Base-by-base conservation (phyloP, 2,888 invertebrate genomes). In the Rhogogaster chlorosoma region DNA sequence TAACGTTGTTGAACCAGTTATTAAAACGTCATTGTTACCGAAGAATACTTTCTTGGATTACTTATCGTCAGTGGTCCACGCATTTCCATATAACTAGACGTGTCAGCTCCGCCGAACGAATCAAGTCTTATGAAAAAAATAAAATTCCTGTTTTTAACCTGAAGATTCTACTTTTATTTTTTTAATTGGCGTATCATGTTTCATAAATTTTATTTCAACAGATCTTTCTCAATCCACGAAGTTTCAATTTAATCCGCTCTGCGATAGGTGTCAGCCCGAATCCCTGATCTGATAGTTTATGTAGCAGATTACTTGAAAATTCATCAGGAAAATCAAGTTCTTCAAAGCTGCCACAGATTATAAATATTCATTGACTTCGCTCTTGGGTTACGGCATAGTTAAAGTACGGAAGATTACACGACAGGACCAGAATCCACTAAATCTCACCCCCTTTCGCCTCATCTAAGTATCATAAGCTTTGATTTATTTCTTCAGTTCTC, bases 11-110 rank as follows among this genome's bases (percentile, higher is more conserved):
- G 91, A 93, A 93, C 89, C 91, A 91, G 91, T 93, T 93, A 93
- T 93, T 93, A 93, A 93, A 90, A 93, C 92, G 92, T 93, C 92
- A 93, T 93, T 93, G 93, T 93, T 93, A 93, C 92, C 90, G 91
- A 93, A 93, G 89, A 90, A 91, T 91, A 91, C 53, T 86, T 87
- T 84, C 85, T 80, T 61, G 57, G 38, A 80, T n/a, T 61, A 80
- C 15, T 61, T 12, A 36, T 36, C n/a, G n/a, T n/a, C 53, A 38
- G n/a, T 38, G n/a, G 26, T 49, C 6, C 12, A n/a, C n/a, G 32
- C 5, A 61, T 57, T 57, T 32, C n/a, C 29, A 64, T 64, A 29
- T n/a, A 64, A 22, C 22, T 64, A 2, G 2, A 57, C 64, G n/a
- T 61, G 57, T 18, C 57, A 7, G n/a, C 18, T 57, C 18, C 0